These are phyloP conservation scores for Ceraclea dissimilis DNA, from an alignment of 2,888 invertebrate species.

Conservation along the genomic window DNA sequence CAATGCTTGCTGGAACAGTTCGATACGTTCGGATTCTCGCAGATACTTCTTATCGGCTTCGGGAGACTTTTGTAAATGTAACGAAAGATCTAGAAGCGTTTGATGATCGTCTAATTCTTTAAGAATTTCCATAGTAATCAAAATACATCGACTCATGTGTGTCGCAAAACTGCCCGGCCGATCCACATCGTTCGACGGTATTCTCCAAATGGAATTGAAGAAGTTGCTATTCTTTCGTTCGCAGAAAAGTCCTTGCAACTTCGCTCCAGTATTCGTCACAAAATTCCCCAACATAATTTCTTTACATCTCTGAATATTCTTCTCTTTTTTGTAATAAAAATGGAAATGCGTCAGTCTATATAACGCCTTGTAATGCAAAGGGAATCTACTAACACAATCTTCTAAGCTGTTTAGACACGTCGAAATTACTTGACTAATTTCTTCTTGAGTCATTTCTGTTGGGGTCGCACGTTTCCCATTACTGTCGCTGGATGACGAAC, in stretches of 20 bases:
- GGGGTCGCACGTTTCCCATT: conserved; percentile 40
- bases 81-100: conserved; percentile 68
- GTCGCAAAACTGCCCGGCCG: conserved; percentile 86
- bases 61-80: conserved; percentile 71
- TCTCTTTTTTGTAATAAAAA: conserved; percentile 62
- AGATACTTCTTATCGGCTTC: conserved; percentile 86
- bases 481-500: conserved; percentile 48
- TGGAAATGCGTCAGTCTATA: conserved; percentile 82
- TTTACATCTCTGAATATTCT: conserved; percentile 61
- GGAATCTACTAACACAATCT: conserved; percentile 77
- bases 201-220: conserved; percentile 91
- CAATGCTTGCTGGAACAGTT: conserved; percentile 71
- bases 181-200: conserved; percentile 84
- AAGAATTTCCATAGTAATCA: conserved; percentile 73
- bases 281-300: conserved; percentile 65
- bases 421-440: conserved; percentile 54
- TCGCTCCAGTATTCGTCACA: conserved; percentile 55
- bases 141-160: conserved; percentile 81
- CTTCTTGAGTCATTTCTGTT: conserved; percentile 41
- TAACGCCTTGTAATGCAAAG: conserved; percentile 88
- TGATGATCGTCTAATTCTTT: conserved; percentile 73
- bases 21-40: conserved; percentile 75
- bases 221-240: conserved; percentile 81
- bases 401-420: conserved; percentile 71
- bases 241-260: conserved; percentile 73